phyloP scores from a whole-genome alignment of 2,797 vertebrate species.

The Semotilus atromaculatus region DNA sequence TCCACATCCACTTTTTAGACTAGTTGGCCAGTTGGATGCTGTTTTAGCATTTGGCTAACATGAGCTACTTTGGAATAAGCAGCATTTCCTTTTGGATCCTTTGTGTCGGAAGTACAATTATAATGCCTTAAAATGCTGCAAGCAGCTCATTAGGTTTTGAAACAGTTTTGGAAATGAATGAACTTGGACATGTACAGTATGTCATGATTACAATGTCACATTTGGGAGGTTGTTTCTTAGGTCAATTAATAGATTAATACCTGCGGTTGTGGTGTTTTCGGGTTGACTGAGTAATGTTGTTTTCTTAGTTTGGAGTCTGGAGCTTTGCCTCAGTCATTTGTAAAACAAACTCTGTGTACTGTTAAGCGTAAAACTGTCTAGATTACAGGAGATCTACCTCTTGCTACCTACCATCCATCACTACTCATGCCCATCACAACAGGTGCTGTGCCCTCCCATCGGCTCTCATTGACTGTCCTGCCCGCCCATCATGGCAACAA shows the following conservation, averaged over 20 bases:
- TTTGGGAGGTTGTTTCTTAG: slow-evolving; percentile 4
- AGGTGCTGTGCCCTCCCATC: slow-evolving; percentile 52
- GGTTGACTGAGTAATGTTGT: slow-evolving; percentile 34
- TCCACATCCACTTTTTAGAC: background rate
- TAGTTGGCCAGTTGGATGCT: background rate
- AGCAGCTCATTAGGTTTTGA: background rate
- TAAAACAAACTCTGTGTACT: slow-evolving; percentile 73
- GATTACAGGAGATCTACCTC: slow-evolving; percentile 67
- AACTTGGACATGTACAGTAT: background rate
- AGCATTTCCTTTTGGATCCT: background rate
- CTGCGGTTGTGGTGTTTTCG: background rate
- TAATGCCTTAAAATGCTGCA: background rate
- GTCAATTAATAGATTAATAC: slow-evolving; percentile 42
- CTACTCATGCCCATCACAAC: slow-evolving; percentile 48
- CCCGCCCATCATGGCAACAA: slow-evolving; percentile 40
- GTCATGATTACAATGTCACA: background rate
- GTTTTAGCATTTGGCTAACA: background rate
- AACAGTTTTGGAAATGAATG: background rate
- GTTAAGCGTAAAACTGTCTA: slow-evolving; percentile 54
- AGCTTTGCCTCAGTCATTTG: slow-evolving; percentile 74
- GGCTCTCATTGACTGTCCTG: slow-evolving; percentile 50
- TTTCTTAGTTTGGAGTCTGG: slow-evolving; percentile 44
- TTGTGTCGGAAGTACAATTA: background rate
- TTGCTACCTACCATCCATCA: slow-evolving; percentile 58
- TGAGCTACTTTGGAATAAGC: background rate